These are phyloP conservation scores for Porphyrio hochstetteri DNA, from an alignment of 2,113 vertebrate genomes.

Conservation along the genomic window DNA sequence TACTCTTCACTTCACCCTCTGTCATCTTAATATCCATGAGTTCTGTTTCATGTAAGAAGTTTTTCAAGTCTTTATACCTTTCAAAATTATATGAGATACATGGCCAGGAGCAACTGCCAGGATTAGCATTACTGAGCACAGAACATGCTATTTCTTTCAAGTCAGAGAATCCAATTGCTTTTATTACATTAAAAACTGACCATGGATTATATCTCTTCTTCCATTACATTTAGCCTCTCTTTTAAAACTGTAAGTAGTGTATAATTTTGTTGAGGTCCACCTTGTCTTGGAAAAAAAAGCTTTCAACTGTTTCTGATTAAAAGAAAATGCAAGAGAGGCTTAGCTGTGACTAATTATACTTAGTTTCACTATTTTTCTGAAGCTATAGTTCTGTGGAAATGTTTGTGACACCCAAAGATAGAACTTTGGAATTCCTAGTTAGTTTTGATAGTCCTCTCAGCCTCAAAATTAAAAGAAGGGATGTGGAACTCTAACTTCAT, in stretches of 20 bases:
- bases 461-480: background rate
- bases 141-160: slow-evolving; percentile 60
- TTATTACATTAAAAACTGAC: slow-evolving; percentile 33
- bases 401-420: background rate
- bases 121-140: slow-evolving; percentile 47
- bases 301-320: background rate
- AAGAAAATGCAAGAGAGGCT: background rate
- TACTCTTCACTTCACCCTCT: slow-evolving; percentile 40
- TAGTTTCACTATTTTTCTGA: background rate
- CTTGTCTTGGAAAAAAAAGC: background rate
- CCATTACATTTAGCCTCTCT: slow-evolving; percentile 4
- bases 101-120: slow-evolving; percentile 61
- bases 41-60: slow-evolving; percentile 49
- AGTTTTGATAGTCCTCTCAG: background rate
- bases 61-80: slow-evolving; percentile 61
- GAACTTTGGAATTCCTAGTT: background rate
- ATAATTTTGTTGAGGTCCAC: background rate
- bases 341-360: background rate
- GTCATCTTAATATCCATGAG: slow-evolving; percentile 67
- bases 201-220: background rate
- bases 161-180: slow-evolving; percentile 34
- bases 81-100: slow-evolving; percentile 61
- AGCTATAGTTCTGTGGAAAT: background rate
- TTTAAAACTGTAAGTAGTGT: slow-evolving; percentile 5
- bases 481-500: background rate